Evolutionary conservation across 53 echinoderm and acorn worm species (phyloP), one percentile per base, ranked within the genome.

Genomic region (Crossaster papposus): DNA sequence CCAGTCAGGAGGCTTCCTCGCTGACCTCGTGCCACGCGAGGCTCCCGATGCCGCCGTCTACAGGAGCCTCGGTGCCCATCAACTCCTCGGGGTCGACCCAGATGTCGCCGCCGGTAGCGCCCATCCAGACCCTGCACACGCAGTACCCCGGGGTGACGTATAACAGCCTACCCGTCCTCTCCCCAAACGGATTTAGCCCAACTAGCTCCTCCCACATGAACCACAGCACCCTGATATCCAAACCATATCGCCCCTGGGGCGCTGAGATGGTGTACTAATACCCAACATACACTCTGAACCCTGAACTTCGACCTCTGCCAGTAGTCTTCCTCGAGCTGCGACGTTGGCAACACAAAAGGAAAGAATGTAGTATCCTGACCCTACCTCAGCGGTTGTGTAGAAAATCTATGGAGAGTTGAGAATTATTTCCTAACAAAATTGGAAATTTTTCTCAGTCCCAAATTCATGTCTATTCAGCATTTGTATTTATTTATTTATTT

Each of bases 211-310:
- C 90, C 11, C 94, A 91, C 79, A 94, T 93, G 74, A 72, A 93
- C 35, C 99, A 99, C 71, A 87, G 93, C 72, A 77, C 99, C 73
- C 90, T 99, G 7, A 91, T 94, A 17, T 92, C 96, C 54, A 98
- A 98, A 79, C 99, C 99, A 14, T 98, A 98, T 81, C 90, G 99
- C 34, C 99, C 99, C 24, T 98, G 99, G 99, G 99, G 99, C 9
- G 90, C 96, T 34, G 99, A 98, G 86, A 96, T 98, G 95, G 99
- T 91, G 2, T 98, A 98, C 89, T 98, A 78, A 83, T 1, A 32
- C 14, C 13, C 32, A 10, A 10, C 36, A 36, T 11, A 29, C 73
- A 11, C 70, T 68, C 13, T 70, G 72, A 71, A 89, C 71, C 73
- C 52, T 85, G 77, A 86, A 86, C 86, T 38, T 34, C 33, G n/a